These are phyloP conservation scores for Pseudomyrmex gracilis DNA, from an alignment of 1,140 invertebrate species.

Conservation along the genomic window DNA sequence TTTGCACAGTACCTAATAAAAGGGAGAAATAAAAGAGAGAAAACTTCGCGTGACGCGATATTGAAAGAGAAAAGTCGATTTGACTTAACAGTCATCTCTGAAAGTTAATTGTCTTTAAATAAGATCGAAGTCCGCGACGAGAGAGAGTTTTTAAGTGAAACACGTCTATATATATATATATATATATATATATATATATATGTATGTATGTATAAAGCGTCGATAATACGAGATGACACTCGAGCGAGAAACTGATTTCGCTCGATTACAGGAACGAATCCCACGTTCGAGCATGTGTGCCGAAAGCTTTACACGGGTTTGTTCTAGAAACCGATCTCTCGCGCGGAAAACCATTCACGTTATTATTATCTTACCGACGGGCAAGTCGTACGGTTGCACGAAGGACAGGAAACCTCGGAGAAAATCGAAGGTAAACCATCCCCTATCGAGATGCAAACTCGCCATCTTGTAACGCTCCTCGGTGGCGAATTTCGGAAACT, in stretches of 20 bases:
- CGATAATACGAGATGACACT: neutral
- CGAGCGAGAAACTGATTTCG: neutral
- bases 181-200: too few species aligned
- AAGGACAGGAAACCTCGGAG: conserved; percentile 85
- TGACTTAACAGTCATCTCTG: neutral
- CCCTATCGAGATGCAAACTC: conserved; percentile 85
- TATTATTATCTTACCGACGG: conserved; percentile 82
- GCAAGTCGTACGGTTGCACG: conserved; percentile 86
- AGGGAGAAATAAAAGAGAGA: neutral
- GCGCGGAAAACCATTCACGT: neutral
- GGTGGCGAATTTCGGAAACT: conserved; percentile 78
- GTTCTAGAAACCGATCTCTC: neutral
- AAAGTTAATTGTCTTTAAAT: conserved; percentile 8
- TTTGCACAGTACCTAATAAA: too few species aligned
- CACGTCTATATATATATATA: too few species aligned
- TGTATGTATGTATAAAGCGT: too few species aligned
- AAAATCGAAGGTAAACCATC: conserved; percentile 86
- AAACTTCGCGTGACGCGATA: too few species aligned
- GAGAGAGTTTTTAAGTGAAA: too few species aligned
- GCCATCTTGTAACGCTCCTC: conserved; percentile 84
- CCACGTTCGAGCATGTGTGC: neutral
- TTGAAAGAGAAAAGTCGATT: too few species aligned
- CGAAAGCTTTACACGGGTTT: neutral
- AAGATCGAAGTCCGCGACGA: neutral
- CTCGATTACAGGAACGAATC: neutral